Base-by-base conservation (phyloP, 2,113 vertebrate species). In the Onychostruthus taczanowskii region DNA sequence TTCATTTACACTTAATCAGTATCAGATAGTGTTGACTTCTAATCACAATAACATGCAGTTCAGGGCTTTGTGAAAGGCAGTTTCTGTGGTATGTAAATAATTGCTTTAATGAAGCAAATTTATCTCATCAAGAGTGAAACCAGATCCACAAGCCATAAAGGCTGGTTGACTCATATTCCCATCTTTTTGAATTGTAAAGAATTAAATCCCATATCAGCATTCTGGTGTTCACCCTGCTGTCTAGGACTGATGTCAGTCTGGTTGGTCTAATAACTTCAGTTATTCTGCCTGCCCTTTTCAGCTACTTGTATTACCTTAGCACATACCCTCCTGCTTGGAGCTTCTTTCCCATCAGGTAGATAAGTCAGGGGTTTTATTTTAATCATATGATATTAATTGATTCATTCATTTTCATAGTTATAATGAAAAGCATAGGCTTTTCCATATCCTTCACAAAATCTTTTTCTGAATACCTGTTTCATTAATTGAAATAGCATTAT, bases 1-100 rank as follows among this genome's bases (percentile, higher is more conserved):
- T 93, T 92, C 90, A 81, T 86, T 94, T 88, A 39, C 50, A 33
- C 35, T 90, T 94, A 73, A 95, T 79, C 75, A 79, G 7, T 77
- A 93, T 85, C 41, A 87, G 77, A 85, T 33, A 83, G 30, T 4
- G 11, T n/a, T 82, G 61, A 79, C 61, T 94, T 90, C 58, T 58
- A 62, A 82, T 91, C 56, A 64, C 69, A 89, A 15, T 67, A 59
- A 52, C 6, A 67, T 28, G 21, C 47, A 87, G 17, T 66, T 76
- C 37, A 73, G 39, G 66, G 43, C 43, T 87, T 86, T 88, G 80
- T 0, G 2, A 91, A 83, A 93, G 67, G 13, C 67, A 76, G 43
- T 73, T 84, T 83, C 47, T 88, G 4, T 67, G 59, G 21, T 53
- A 69, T 47, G 23, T 56, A 93, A 87, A 83, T 53, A 84, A 75